These are phyloP conservation scores for Drosophila simulans DNA, from an alignment of 1,140 invertebrate species.

Conservation along the genomic window DNA sequence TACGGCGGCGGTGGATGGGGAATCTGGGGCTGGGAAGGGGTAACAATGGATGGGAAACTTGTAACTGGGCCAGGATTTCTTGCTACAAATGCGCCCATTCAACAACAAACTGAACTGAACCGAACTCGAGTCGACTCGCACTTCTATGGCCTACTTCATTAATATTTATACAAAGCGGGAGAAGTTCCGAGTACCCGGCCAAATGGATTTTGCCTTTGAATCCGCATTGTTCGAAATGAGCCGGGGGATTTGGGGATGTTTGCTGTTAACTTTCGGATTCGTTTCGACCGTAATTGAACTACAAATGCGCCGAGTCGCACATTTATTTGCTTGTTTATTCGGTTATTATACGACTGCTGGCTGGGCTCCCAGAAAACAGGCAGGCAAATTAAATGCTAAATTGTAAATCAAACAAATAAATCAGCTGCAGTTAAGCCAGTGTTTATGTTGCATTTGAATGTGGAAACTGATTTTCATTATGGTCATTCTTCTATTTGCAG, in stretches of 20 bases:
- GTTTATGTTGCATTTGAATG: constrained; percentile 31
- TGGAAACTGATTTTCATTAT: constrained; percentile 61
- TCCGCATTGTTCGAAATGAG: constrained; percentile 44
- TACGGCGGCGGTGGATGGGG: not conserved
- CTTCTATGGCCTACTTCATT: constrained; percentile 81
- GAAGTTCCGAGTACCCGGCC: constrained; percentile 16
- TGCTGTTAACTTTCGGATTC: constrained; percentile 16
- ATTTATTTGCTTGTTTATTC: constrained; percentile 49
- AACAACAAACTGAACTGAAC: constrained; percentile 37
- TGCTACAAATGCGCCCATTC: constrained; percentile 73
- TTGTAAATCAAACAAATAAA: constrained; percentile 35
- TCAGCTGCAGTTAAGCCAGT: constrained; percentile 17
- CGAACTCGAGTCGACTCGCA: constrained; percentile 45
- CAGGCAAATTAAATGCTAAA: constrained; percentile 9
- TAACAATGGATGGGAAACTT: constrained; percentile 46
- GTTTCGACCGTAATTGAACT: constrained; percentile 61
- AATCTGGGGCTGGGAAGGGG: constrained; percentile 1
- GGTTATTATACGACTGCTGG: constrained; percentile 10
- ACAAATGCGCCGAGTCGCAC: constrained; percentile 48
- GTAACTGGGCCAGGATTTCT: constrained; percentile 78
- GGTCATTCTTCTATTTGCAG: constrained; percentile 62
- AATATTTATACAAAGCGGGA: constrained; percentile 75
- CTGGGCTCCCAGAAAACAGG: not conserved
- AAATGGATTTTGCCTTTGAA: constrained; percentile 41
- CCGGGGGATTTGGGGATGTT: constrained; percentile 7